Evolutionary conservation across 2,797 vertebrate species (phyloP), one percentile per base, ranked within the genome.

Genomic region (Urocyon cinereoargenteus): DNA sequence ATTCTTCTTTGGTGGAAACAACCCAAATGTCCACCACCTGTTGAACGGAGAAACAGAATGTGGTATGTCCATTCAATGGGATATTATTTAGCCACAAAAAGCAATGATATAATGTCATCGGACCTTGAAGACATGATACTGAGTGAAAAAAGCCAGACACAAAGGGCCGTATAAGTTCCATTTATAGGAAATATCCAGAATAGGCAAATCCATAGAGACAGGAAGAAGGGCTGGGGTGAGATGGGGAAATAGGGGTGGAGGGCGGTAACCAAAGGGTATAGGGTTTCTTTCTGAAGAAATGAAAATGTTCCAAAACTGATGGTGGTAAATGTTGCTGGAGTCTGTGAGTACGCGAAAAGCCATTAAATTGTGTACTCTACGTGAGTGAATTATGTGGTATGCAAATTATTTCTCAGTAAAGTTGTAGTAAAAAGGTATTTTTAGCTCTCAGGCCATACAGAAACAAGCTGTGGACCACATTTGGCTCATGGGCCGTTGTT

Each of bases 331-430:
- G 22, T 59, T 78, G 26, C 1, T 36, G 51, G 51, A 78, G 13
- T 61, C 49, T 59, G 28, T 24, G 75, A 85, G 9, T n/a, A 10
- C 3, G 31, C 49, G 61, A n/a, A 79, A 93, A 40, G 16, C 5
- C 24, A 45, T 10, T 28, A n/a, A 45, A 36, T 70, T 36, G 36
- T 34, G 55, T 34, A 82, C 45, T 93, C 82, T 59, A 84, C 55
- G 53, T 70, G 34, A 66, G 40, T 28, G 53, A 72, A 68, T 34
- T 79, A 16, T 62, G 49, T 40, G 9, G 59, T n/a, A 68, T n/a
- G 26, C 79, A 53, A 88, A 61, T 91, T 36, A 11, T 22, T 15
- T 64, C 55, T 95, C 79, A 88, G 28, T 92, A 79, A 94, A 92
- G 14, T 19, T 45, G 2, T 51, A 75, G 40, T 66, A 31, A 70